Conservation (phyloP, 2,888 invertebrate genomes). For the Agrochola macilenta region DNA sequence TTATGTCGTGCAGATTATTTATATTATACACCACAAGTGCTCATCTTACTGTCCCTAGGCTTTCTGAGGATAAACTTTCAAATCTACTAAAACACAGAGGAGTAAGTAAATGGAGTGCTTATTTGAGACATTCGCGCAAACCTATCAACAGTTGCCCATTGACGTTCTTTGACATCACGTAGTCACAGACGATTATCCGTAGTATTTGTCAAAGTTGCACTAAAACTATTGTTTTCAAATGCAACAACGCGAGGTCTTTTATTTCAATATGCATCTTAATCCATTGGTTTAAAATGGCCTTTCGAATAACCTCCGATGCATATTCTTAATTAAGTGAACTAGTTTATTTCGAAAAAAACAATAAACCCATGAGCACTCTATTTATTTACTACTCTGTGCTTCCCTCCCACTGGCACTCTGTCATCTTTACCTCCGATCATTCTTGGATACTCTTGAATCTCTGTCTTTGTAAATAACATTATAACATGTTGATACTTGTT, state of each 20-base stretch:
- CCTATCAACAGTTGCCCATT: too few species aligned
- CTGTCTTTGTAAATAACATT: slow-evolving; percentile 67
- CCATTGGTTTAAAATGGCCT: not conserved
- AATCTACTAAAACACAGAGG: slow-evolving; percentile 31
- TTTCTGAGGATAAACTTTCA: slow-evolving; percentile 47
- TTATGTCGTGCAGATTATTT: slow-evolving; percentile 67
- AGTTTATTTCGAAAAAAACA: not conserved
- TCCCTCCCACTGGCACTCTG: slow-evolving; percentile 52
- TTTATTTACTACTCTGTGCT: slow-evolving; percentile 25
- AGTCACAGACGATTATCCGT: too few species aligned
- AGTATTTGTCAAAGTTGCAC: not conserved
- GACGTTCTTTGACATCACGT: not conserved
- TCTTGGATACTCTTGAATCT: slow-evolving; percentile 63
- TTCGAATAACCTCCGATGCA: not conserved
- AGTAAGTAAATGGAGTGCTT: slow-evolving; percentile 39
- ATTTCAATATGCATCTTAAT: not conserved
- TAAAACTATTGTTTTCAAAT: not conserved
- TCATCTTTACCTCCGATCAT: slow-evolving; percentile 48
- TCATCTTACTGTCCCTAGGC: slow-evolving; percentile 77
- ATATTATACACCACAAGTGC: slow-evolving; percentile 66
- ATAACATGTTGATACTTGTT: slow-evolving; percentile 70
- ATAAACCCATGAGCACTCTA: slow-evolving; percentile 8
- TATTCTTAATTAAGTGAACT: not conserved
- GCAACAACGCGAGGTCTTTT: not conserved
- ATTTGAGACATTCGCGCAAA: not conserved